Conservation (phyloP, 2,888 invertebrate species). For the Athetis lepigone region DNA sequence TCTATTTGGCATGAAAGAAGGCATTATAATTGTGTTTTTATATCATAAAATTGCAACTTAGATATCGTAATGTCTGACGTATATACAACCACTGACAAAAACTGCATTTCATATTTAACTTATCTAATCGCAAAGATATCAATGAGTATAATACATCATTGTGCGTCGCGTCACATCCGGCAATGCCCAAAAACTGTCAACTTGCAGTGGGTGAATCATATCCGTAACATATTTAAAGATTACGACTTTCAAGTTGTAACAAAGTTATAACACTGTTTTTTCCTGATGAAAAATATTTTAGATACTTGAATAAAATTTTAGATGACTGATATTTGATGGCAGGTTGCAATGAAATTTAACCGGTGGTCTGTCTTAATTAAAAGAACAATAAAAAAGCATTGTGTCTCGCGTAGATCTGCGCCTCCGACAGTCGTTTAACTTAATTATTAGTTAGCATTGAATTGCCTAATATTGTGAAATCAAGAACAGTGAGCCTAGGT, state of each 20-base stretch:
- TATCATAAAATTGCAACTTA: background rate
- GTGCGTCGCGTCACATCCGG: constrained; percentile 8
- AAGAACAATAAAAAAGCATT: no score
- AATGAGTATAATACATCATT: background rate
- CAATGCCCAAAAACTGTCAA: background rate
- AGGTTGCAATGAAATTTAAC: no score
- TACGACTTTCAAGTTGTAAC: no score
- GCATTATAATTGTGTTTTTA: background rate
- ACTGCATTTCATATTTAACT: constrained; percentile 1
- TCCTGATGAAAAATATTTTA: no score
- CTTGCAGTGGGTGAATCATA: constrained; percentile 8
- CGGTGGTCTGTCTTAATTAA: no score
- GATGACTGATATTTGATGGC: no score
- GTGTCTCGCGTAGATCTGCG: no score
- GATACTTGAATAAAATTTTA: no score
- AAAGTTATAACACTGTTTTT: no score
- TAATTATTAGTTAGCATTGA: background rate
- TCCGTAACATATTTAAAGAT: background rate
- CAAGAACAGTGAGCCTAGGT: background rate
- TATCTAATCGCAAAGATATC: constrained; percentile 12
- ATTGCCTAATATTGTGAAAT: background rate
- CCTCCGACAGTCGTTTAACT: no score
- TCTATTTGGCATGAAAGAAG: no score
- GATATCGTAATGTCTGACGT: background rate
- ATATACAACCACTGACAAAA: background rate